Conservation (phyloP, 1,140 invertebrate species). For the Antheraea mylitta region DNA sequence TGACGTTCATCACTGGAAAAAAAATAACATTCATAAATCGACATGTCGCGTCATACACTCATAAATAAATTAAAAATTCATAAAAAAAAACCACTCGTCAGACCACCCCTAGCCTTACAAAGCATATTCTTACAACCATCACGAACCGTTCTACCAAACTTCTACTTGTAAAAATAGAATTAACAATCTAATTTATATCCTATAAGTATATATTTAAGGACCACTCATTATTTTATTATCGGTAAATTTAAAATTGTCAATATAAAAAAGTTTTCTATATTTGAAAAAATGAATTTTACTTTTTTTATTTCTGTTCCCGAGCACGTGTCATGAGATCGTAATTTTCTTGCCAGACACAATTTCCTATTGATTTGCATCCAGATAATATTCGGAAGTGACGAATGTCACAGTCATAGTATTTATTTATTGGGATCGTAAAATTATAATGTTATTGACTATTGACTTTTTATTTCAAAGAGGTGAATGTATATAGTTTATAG, state of each 20-base stretch:
- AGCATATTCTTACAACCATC: constrained; percentile 35
- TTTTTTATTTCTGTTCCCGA: constrained; percentile 18
- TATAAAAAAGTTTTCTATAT: constrained; percentile 11
- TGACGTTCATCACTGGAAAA: constrained; percentile 31
- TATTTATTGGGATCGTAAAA: constrained; percentile 27
- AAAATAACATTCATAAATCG: constrained; percentile 65
- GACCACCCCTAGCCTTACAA: constrained; percentile 50
- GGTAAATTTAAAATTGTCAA: constrained; percentile 3
- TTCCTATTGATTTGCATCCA: constrained; percentile 41
- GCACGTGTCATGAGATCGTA: constrained; percentile 29
- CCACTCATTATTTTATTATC: neutral
- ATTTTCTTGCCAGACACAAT: constrained; percentile 26
- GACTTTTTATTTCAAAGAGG: constrained; percentile 18
- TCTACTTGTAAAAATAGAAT: neutral
- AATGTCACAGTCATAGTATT: constrained; percentile 19
- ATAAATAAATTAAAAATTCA: constrained; percentile 68
- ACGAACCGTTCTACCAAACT: constrained; percentile 16
- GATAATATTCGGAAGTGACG: constrained; percentile 36
- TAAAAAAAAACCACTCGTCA: constrained; percentile 36
- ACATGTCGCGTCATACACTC: constrained; percentile 42
- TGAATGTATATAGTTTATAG: constrained; percentile 7
- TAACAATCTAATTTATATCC: neutral
- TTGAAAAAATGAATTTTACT: constrained; percentile 16
- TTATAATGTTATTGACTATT: constrained; percentile 35
- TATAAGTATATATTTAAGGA: neutral